Evolutionary conservation across 2,113 vertebrate genomes (phyloP).

Genomic region (Scytalopus superciliaris): DNA sequence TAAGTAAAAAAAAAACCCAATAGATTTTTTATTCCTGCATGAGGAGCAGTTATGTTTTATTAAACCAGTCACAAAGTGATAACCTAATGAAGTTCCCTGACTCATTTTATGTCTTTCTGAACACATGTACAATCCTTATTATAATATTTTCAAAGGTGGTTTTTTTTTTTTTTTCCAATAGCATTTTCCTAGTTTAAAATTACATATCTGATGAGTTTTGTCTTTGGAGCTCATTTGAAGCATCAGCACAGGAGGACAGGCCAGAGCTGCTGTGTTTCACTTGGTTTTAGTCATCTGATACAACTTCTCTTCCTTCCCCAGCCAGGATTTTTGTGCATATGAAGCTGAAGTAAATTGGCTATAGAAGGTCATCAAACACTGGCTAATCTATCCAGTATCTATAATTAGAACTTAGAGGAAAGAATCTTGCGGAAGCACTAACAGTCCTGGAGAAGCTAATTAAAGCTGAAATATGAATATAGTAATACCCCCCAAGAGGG

Average conservation of each 20-base stretch:
- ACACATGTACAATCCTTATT: background rate
- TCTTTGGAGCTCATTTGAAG: background rate
- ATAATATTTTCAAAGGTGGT: background rate
- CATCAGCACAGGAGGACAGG: background rate
- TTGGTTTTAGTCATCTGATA: background rate
- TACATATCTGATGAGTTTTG: background rate
- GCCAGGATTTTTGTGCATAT: background rate
- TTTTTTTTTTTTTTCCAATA: background rate
- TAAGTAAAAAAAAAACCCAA: background rate
- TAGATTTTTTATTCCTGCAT: background rate
- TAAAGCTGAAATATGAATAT: constrained; percentile 5
- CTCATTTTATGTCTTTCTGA: background rate
- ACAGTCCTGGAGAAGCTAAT: constrained; percentile 1
- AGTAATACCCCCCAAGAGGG: background rate
- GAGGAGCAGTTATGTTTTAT: background rate
- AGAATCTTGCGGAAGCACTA: background rate
- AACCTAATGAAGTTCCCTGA: background rate
- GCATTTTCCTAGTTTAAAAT: background rate
- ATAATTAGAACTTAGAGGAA: background rate
- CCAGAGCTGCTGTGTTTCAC: background rate
- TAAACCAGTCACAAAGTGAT: background rate
- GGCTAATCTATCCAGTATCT: background rate
- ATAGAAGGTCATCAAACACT: background rate
- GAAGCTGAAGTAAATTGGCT: background rate
- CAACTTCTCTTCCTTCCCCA: background rate